phyloP scores from a whole-genome alignment of 2,113 vertebrate species.

The Opisthocomus hoazin region DNA sequence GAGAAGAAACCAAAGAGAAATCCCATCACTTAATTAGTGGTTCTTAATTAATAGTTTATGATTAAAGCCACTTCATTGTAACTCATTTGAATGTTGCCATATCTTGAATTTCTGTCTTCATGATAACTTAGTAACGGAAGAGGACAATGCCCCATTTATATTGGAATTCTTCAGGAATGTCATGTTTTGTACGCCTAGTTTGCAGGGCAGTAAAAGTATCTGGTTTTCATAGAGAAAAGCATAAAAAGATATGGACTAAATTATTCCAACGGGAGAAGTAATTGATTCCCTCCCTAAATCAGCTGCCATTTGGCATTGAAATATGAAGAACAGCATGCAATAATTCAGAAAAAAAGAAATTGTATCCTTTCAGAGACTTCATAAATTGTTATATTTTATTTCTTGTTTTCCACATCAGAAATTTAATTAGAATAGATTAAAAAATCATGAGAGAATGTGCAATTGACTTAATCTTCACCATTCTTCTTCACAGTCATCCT shows the following conservation, averaged over 20 bases:
- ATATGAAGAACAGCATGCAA: not conserved
- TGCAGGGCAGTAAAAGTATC: not conserved
- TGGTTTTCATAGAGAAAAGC: not conserved
- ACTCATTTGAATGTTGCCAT: not conserved
- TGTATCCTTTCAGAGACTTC: not conserved
- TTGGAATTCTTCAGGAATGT: not conserved
- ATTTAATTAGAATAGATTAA: not conserved
- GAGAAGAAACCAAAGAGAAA: not conserved
- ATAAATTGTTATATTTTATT: conserved; percentile 2
- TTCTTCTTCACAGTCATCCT: not conserved
- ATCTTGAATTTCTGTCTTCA: not conserved
- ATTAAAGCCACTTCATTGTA: not conserved
- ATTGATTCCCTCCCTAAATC: not conserved
- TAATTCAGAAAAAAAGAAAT: not conserved
- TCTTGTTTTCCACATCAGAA: conserved; percentile 1
- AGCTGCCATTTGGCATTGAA: not conserved
- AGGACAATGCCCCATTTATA: not conserved
- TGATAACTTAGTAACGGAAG: not conserved
- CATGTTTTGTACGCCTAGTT: not conserved
- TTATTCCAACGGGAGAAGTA: not conserved
- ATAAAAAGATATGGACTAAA: not conserved
- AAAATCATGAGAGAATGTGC: not conserved
- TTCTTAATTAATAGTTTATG: not conserved
- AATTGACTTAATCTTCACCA: not conserved
- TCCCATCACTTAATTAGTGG: not conserved